Evolutionary conservation across 2,888 invertebrate species (phyloP), one percentile per base, ranked within the genome.

Genomic region (Euplagia quadripunctaria): DNA sequence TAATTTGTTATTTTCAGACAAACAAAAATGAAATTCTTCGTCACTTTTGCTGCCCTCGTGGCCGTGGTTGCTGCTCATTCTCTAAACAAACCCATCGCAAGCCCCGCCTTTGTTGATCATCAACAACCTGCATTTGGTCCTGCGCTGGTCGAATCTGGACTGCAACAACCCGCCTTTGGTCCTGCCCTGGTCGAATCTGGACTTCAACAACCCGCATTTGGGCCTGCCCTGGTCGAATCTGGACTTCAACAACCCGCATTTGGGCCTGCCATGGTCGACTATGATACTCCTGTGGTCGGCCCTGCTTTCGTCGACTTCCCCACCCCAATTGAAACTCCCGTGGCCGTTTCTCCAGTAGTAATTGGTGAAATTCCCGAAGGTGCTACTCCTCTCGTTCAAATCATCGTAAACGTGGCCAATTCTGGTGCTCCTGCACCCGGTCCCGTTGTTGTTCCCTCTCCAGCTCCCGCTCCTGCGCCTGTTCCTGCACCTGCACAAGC

Each of bases 1-100:
- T 46, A 46, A 8, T 46, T 41, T 52, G n/a, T 20, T 51, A 42
- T n/a, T 55, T 68, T 61, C 58, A 68, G 58, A 43, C 20, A 16
- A 58, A 84, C 5, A 69, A 68, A 67, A 73, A 92, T 92, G 92
- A 92, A 92, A 87, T 88, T 87, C 86, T 82, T 90, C 84, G 71
- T 91, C 65, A 89, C 86, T 49, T 85, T 91, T 83, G 85, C 84
- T 65, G 84, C 87, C 74, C 67, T 90, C 76, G 82, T 87, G 72
- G 88, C 88, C 77, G 84, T 90, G 79, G 87, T 88, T 52, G 81
- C 79, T 76, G 65, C 74, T 88, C 75, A 88, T 79, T 70, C 72
- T 70, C 80, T 71, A 79, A 31, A 31, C 31, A 31, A 31, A 31
- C 72, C 63, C 61, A 74, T 77, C 85, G 82, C 72, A 77, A 76